Evolutionary conservation across 2,113 vertebrate species (phyloP).

Genomic region (Tyrannus savana): DNA sequence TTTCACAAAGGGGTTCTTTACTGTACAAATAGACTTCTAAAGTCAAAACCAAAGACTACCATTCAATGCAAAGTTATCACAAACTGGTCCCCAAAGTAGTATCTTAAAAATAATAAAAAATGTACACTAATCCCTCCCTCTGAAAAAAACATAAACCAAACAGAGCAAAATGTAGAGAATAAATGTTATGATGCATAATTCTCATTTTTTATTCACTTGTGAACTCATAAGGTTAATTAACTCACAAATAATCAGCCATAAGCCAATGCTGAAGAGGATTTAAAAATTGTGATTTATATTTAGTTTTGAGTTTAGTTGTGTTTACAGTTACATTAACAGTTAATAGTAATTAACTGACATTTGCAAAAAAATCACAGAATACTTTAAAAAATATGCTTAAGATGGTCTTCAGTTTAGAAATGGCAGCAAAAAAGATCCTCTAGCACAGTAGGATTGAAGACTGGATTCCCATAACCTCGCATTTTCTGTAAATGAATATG

Average conservation of each 20-base stretch:
- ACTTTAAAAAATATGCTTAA: neutral
- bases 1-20: neutral
- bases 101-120: neutral
- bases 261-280: neutral
- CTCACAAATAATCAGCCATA: neutral
- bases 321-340: neutral
- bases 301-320: neutral
- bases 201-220: neutral
- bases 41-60: neutral
- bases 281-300: neutral
- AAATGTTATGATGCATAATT: neutral
- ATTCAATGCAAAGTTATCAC: neutral
- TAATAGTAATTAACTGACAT: neutral
- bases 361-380: neutral
- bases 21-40: neutral
- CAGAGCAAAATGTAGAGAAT: neutral
- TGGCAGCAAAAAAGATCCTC: neutral
- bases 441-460: neutral
- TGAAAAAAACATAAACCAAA: neutral
- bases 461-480: neutral
- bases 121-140: fast-evolving
- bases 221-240: neutral
- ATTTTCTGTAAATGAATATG: neutral
- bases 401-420: neutral
- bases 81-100: neutral